Base-by-base conservation (phyloP, 2,888 invertebrate genomes). In the Philhelius pedissequus region DNA sequence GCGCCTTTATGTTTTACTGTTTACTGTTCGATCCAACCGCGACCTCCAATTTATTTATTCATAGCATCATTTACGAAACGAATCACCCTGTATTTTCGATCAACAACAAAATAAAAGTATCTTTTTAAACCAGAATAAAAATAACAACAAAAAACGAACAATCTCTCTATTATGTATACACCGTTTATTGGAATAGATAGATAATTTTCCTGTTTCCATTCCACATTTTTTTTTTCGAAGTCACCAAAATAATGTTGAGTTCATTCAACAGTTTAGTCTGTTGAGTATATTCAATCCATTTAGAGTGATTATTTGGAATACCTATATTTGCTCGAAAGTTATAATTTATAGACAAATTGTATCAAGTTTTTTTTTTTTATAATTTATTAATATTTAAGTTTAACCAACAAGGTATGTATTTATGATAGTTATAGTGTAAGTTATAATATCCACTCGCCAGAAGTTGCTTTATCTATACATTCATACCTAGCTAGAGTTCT, bases 331-430 rank as follows among this genome's bases (percentile, higher is more conserved):
- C 6, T 32, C 52, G 27, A n/a, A 25, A 15, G n/a, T 40, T 6
- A n/a, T 58, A 30, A 43, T 30, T 27, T 62, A 43, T 62, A 18
- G 15, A 62, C 5, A 43, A 11, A 40, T 20, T 20, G 13, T 69
- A 7, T 56, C 5, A 6, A 56, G 30, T 45, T 45, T 15, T 9
- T 62, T 69, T 54, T 11, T 32, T 11, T 62, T 22, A 54, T 54
- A n/a, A n/a, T n/a, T n/a, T n/a, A n/a, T 62, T 52, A 20, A 35
- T 22, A 69, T 5, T 27, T 20, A 52, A 83, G 62, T 69, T 60
- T 43, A 52, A 87, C 52, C 81, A 87, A 86, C 80, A 86, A 62
- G 87, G 86, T 83, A 88, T 87, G 87, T 87, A 82, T 83, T 88
- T 86, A 25, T 25, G 7, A 15, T 38, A 2, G 4, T 7, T 6